phyloP scores from a whole-genome alignment of 2,113 vertebrate species.

The Coptodon bakossiorum region DNA sequence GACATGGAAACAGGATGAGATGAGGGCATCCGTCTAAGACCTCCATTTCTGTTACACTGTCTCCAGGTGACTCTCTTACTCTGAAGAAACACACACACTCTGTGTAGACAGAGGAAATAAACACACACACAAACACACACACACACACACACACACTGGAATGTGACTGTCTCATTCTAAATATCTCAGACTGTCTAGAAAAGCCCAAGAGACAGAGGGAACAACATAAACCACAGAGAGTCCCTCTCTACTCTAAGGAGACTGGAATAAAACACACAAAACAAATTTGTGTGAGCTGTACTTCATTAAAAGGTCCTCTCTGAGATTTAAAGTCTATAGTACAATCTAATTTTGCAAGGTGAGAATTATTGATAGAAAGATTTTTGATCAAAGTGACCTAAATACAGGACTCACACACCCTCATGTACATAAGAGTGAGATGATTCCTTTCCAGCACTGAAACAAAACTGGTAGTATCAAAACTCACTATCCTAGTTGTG shows the following conservation, averaged over 20 bases:
- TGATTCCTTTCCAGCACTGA: neutral
- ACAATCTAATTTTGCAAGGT: neutral
- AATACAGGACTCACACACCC: neutral
- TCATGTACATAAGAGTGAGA: neutral
- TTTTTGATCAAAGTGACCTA: neutral
- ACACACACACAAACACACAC: neutral
- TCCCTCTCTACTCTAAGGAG: neutral
- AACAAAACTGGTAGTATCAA: neutral
- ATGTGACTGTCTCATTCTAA: slow-evolving; percentile 38
- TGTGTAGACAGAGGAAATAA: neutral
- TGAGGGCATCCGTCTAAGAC: neutral
- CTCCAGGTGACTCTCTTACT: neutral
- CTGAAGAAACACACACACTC: neutral
- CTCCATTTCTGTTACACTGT: neutral
- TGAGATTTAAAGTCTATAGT: neutral
- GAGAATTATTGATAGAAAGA: neutral
- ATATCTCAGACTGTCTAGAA: slow-evolving; percentile 28
- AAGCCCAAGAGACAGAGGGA: neutral
- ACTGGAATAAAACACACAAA: neutral
- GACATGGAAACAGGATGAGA: neutral
- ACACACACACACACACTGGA: slow-evolving; percentile 1
- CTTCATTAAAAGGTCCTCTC: neutral
- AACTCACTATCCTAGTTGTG: neutral
- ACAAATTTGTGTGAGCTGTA: neutral
- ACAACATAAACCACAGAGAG: neutral